Evolutionary conservation across 2,797 vertebrate species (phyloP).

Genomic region (Chlorospingus semifuscus): DNA sequence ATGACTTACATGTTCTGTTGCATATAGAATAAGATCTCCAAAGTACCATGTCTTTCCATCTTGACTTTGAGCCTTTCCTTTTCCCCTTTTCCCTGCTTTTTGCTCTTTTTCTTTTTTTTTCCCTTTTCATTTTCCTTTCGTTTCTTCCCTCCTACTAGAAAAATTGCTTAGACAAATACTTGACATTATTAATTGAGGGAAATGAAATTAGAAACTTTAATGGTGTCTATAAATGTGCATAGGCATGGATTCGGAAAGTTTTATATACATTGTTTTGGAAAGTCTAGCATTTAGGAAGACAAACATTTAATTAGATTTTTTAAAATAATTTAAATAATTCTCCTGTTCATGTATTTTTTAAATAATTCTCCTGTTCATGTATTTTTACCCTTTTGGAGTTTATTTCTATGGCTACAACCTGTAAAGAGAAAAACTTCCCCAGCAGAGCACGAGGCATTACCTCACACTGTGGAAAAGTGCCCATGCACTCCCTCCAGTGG

Average conservation of each 20-base stretch:
- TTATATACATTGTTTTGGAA: neutral
- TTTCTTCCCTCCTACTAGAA: neutral
- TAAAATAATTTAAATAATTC: neutral
- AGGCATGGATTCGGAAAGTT: neutral
- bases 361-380: rapidly evolving
- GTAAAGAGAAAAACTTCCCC: neutral
- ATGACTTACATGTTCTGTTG: neutral
- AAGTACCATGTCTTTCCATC: neutral
- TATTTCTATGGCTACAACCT: neutral
- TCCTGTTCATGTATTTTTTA: neutral
- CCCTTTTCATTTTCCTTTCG: neutral
- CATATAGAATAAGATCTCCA: neutral
- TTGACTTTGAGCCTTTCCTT: neutral
- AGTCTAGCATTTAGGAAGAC: neutral
- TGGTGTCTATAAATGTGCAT: neutral
- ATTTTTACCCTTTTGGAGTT: neutral
- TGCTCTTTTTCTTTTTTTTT: no score
- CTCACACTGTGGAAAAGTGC: neutral
- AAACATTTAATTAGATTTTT: rapidly evolving
- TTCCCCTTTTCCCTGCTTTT: rapidly evolving
- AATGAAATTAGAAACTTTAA: neutral
- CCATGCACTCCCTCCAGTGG: neutral
- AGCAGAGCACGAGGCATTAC: neutral
- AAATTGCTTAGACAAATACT: neutral
- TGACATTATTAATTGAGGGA: neutral